Conservation (phyloP, 2,113 vertebrate species). For the Nannospalax galili region DNA sequence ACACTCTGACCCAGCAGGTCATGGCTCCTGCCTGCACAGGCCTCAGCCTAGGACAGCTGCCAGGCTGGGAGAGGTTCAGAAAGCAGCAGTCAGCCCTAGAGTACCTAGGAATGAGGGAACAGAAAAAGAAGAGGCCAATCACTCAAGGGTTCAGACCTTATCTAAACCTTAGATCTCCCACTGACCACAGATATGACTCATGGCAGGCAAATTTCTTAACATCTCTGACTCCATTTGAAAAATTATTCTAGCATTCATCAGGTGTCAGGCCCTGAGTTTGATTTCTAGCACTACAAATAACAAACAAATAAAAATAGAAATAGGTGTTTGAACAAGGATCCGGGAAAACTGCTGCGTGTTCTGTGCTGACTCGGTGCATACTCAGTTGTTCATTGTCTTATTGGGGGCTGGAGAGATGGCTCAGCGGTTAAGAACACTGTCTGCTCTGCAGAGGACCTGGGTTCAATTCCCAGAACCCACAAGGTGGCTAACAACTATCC, state of each 20-base stretch:
- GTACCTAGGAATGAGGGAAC: rapidly evolving
- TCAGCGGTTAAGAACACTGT: not conserved
- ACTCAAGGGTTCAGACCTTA: not conserved
- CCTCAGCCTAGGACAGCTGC: not conserved
- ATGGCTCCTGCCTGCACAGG: not conserved
- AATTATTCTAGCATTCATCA: not conserved
- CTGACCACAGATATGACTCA: rapidly evolving
- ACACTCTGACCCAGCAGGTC: not conserved
- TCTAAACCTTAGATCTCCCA: not conserved
- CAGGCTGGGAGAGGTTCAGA: not conserved
- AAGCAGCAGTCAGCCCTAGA: rapidly evolving
- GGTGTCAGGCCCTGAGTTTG: not conserved
- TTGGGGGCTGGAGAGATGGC: not conserved
- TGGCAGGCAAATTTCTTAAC: not conserved
- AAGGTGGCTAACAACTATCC: not conserved
- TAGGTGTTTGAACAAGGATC: not conserved
- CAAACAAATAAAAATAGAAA: not conserved
- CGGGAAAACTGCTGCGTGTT: not conserved
- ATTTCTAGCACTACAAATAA: not conserved
- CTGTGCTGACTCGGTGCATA: not conserved
- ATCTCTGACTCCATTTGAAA: not conserved
- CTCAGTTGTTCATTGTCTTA: not conserved
- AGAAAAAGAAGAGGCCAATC: rapidly evolving
- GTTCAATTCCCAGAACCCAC: not conserved
- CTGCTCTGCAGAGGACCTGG: not conserved